Evolutionary conservation across 2,888 invertebrate genomes (phyloP), one percentile per base, ranked within the genome.

Genomic region (Sarcophaga carnaria): DNA sequence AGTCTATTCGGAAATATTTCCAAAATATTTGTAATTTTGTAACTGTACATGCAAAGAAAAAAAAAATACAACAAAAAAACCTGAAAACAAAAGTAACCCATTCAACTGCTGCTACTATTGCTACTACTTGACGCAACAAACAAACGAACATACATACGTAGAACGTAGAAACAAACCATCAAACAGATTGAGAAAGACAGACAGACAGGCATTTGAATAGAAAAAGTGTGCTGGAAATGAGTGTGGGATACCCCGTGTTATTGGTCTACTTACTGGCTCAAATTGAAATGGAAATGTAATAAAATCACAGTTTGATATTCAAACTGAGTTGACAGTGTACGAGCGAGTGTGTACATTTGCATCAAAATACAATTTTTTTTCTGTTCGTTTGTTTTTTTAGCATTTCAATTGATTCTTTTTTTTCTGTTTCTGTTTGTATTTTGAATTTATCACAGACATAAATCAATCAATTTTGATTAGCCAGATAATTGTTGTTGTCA

Each of bases 301-400:
- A 54, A 54, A 54, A 78, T 66, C 83, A 83, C 83, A 83, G 83
- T 83, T 83, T 83, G 83, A 78, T 66, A 78, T 67, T 20, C 20
- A 72, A 83, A 67, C 54, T 17, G 17, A 78, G 72, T 67, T 78
- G 78, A 78, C 77, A 83, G 67, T 78, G 62, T 37, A 37, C 37
- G 37, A 37, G 37, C 37, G 37, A 37, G 10, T 37, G 37, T 37
- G 37, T 71, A 77, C 59, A 77, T 78, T 78, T 62, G 72, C 66
- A 74, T 83, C 62, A 67, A 72, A 62, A 37, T 37, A 37, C 8
- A 37, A 37, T 37, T 37, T 37, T 37, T 37, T 54, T 49, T 14
- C 12, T 49, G 49, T 54, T 2, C 3, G 12, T 54, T 54, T 4
- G 54, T 4, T 2, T 17, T 54, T 54, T 14, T 14, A 49, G 14